Evolutionary conservation across 2,797 vertebrate genomes (phyloP).

Genomic region (Prunella strophiata): DNA sequence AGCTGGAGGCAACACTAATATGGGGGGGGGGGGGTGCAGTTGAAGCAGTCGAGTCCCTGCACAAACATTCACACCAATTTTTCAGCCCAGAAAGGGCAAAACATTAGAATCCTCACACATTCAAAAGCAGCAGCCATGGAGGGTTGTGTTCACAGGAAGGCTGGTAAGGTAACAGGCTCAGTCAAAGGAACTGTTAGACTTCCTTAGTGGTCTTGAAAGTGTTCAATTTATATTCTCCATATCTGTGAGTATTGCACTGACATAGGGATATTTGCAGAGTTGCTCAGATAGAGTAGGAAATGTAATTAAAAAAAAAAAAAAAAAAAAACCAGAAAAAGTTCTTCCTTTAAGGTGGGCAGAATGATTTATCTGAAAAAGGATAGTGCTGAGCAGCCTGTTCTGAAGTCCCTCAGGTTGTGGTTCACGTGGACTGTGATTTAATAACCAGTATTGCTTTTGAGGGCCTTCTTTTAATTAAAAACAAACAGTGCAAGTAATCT

Average conservation of each 20-base stretch:
- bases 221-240: accelerated
- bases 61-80: accelerated
- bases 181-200: background rate
- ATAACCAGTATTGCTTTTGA: background rate
- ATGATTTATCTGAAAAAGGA: background rate
- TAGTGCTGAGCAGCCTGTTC: background rate
- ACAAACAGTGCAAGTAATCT: background rate
- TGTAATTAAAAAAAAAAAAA: background rate
- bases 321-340: background rate
- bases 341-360: background rate
- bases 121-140: background rate
- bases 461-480: background rate
- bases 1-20: background rate
- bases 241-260: background rate
- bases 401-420: background rate
- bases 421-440: background rate
- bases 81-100: background rate
- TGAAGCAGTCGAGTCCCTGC: background rate
- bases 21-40: too few relatives aligned
- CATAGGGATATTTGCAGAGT: background rate
- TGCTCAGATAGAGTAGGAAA: background rate
- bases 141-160: background rate
- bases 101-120: background rate
- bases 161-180: background rate
- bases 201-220: background rate